phyloP scores from a whole-genome alignment of 1,140 invertebrate genomes.

The Nephila pilipes region DNA sequence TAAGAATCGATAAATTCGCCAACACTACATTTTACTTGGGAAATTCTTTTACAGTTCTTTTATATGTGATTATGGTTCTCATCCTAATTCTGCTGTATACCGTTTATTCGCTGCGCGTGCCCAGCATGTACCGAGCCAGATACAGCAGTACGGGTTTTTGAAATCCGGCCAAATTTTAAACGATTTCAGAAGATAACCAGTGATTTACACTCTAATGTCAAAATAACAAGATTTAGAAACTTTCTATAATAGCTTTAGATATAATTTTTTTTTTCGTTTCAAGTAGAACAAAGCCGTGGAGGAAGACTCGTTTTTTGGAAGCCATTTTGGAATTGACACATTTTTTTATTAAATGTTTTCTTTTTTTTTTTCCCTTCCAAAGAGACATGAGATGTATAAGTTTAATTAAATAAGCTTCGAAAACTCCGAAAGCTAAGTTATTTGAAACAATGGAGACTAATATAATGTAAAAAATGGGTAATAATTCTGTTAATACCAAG shows the following conservation, averaged over 20 bases:
- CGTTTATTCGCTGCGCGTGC: not conserved
- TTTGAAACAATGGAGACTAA: too few species aligned
- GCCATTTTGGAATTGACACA: too few species aligned
- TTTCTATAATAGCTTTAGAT: not conserved
- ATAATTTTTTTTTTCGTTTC: too few species aligned
- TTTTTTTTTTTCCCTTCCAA: too few species aligned
- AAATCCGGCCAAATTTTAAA: constrained; percentile 8
- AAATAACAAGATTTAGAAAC: not conserved
- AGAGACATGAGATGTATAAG: too few species aligned
- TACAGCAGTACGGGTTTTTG: not conserved
- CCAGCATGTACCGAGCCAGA: not conserved
- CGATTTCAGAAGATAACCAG: not conserved
- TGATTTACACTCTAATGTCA: not conserved
- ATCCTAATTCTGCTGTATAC: not conserved
- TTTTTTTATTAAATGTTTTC: too few species aligned
- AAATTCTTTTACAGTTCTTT: not conserved
- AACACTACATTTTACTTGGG: not conserved
- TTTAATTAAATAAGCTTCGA: too few species aligned
- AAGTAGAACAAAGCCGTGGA: too few species aligned
- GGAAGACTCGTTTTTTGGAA: too few species aligned
- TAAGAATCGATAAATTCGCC: not conserved
- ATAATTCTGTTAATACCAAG: too few species aligned
- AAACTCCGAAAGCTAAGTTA: too few species aligned
- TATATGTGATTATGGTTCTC: not conserved
- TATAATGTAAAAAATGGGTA: too few species aligned